Evolutionary conservation across 2,113 vertebrate genomes (phyloP).

Genomic region (Shinisaurus crocodilurus): DNA sequence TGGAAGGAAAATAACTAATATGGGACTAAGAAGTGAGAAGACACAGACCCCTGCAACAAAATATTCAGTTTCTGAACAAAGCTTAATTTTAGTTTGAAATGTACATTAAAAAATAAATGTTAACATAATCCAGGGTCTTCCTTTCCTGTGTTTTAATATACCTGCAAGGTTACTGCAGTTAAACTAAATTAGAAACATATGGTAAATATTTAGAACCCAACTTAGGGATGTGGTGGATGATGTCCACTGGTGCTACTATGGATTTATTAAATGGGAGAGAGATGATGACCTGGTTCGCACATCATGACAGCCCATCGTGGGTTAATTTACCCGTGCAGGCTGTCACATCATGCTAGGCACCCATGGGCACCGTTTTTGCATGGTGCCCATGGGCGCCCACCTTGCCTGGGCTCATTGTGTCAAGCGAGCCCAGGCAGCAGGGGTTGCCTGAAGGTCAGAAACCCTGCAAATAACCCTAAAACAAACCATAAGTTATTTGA

Average conservation of each 20-base stretch:
- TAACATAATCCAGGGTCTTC: background rate
- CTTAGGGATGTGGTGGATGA: background rate
- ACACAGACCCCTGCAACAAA: too few relatives aligned
- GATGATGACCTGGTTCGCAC: background rate
- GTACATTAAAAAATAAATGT: background rate
- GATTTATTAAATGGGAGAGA: slow-evolving; percentile 3
- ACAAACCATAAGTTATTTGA: too few relatives aligned
- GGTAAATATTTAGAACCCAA: slow-evolving; percentile 22
- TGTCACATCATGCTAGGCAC: too few relatives aligned
- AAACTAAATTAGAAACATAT: slow-evolving; percentile 15
- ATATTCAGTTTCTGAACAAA: background rate
- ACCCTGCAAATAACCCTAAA: too few relatives aligned
- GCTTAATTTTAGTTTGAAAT: background rate
- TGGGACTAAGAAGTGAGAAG: background rate
- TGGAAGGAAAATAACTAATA: background rate
- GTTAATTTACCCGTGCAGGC: too few relatives aligned
- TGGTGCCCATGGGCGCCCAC: too few relatives aligned
- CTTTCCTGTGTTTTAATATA: background rate
- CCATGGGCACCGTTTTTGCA: too few relatives aligned
- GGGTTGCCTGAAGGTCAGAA: too few relatives aligned
- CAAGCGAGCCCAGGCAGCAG: too few relatives aligned
- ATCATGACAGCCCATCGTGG: too few relatives aligned
- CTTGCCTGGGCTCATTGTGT: too few relatives aligned
- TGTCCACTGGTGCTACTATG: slow-evolving; percentile 16
- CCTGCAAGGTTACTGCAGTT: background rate